phyloP scores from a whole-genome alignment of 2,797 vertebrate genomes.

The Oophaga sylvatica region DNA sequence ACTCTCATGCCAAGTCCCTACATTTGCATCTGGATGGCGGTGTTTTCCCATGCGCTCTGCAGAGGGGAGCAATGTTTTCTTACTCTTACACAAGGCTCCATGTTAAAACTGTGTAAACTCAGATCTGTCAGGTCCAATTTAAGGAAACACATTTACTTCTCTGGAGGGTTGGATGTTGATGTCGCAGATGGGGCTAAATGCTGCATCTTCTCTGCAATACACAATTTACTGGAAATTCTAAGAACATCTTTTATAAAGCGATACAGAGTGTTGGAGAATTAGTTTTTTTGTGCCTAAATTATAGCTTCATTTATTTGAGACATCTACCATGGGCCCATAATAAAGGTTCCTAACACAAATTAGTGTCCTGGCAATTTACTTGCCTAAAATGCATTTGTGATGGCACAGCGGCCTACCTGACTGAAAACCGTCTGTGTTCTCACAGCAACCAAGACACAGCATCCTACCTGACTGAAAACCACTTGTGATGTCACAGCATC shows the following conservation, averaged over 20 bases:
- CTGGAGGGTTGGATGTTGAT: constrained; percentile 8
- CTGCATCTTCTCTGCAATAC: neutral
- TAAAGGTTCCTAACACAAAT: neutral
- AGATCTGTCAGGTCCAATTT: constrained; percentile 17
- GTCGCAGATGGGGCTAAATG: neutral
- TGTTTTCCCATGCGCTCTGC: neutral
- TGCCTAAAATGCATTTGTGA: neutral
- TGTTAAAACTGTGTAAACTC: constrained; percentile 28
- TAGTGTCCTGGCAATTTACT: too few relatives aligned
- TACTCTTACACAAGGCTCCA: constrained; percentile 10
- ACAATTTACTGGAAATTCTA: neutral
- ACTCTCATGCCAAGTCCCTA: constrained; percentile 2
- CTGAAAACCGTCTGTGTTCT: too few relatives aligned
- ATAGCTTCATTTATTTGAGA: neutral
- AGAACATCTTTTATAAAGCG: neutral
- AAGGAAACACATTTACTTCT: neutral
- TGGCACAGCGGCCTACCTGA: too few relatives aligned
- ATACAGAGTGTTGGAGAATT: neutral
- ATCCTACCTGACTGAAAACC: too few relatives aligned
- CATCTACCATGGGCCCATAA: neutral
- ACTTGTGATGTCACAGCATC: neutral
- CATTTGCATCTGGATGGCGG: neutral
- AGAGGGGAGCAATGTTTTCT: neutral
- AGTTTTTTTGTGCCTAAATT: neutral
- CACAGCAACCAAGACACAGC: too few relatives aligned